Base-by-base conservation (phyloP, 92 coral and sea anemone genomes). In the Scolanthus callimorphus region DNA sequence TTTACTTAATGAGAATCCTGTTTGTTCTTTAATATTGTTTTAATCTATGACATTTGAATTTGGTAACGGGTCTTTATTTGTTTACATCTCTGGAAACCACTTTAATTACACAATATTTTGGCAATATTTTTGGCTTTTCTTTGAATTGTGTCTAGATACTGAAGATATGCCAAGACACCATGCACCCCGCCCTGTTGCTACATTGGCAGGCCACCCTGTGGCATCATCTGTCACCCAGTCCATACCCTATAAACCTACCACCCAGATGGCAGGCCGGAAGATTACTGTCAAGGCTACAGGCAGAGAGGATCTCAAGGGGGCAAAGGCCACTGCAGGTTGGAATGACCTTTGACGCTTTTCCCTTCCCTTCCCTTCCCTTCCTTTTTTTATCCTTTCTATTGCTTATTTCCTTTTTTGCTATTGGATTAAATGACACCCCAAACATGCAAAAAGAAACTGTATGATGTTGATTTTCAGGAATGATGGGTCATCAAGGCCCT, bases 401-500 rank as follows among this genome's bases (percentile, higher is more conserved):
- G 9, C 8, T 49, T 12, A 6, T 49, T 29, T 31, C 39, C 51
- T 59, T 19, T 8, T 49, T n/a, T n/a, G n/a, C 15, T 34, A 34
- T 15, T 48, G 24, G 6, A 12, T 21, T 48, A 4, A 20, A 6
- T 48, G 53, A 4, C 24, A 9, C 53, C 19, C 43, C 15, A 34
- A 34, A 34, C 43, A 6, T 15, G n/a, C n/a, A n/a, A n/a, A n/a
- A n/a, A n/a, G n/a, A n/a, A n/a, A n/a, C n/a, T n/a, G n/a, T n/a
- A n/a, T n/a, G n/a, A n/a, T n/a, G n/a, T n/a, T n/a, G 6, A 34
- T 34, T 34, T 34, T 4, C 17, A 80, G 84, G 85, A 54, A 73
- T 89, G 20, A 80, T 80, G 3, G 98, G 96, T 26, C 88, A 84
- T 20, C 98, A 89, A 26, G 98, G 98, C 20, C 82, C 98, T 24